phyloP scores from a whole-genome alignment of 2,888 invertebrate species.

The Habroteleia sp. region DNA sequence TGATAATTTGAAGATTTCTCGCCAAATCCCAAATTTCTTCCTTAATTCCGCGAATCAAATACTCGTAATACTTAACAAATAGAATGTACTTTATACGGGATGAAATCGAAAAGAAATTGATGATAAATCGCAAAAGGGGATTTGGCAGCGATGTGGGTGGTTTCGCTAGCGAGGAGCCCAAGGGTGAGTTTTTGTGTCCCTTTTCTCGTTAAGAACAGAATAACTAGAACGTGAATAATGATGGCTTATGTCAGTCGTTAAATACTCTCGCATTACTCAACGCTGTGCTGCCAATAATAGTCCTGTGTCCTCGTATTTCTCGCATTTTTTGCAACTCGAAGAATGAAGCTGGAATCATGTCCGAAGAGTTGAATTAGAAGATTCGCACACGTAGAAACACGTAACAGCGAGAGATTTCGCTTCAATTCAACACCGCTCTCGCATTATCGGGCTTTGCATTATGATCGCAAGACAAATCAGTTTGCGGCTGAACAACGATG shows the following conservation, averaged over 20 bases:
- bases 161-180: conserved; percentile 64
- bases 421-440: not conserved
- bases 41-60: too few species aligned
- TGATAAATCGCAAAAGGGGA: conserved; percentile 45
- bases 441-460: conserved; percentile 1
- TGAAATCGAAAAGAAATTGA: conserved; percentile 33
- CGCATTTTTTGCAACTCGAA: conserved; percentile 44
- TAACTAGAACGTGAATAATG: conserved; percentile 63
- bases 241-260: conserved; percentile 64
- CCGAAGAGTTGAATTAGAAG: conserved; percentile 2
- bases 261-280: conserved; percentile 64
- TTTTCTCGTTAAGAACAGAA: conserved; percentile 58
- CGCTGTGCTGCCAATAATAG: conserved; percentile 55
- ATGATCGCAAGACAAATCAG: conserved; percentile 16
- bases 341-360: conserved; percentile 1
- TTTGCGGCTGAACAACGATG: conserved; percentile 22
- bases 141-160: conserved; percentile 71
- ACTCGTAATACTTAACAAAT: too few species aligned
- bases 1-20: too few species aligned
- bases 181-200: conserved; percentile 66
- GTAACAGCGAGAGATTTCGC: too few species aligned
- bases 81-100: too few species aligned
- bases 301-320: conserved; percentile 52
- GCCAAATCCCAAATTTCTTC: too few species aligned
- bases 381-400: too few species aligned